phyloP scores from a whole-genome alignment of 2,888 invertebrate species.

The Agonopterix arenella region DNA sequence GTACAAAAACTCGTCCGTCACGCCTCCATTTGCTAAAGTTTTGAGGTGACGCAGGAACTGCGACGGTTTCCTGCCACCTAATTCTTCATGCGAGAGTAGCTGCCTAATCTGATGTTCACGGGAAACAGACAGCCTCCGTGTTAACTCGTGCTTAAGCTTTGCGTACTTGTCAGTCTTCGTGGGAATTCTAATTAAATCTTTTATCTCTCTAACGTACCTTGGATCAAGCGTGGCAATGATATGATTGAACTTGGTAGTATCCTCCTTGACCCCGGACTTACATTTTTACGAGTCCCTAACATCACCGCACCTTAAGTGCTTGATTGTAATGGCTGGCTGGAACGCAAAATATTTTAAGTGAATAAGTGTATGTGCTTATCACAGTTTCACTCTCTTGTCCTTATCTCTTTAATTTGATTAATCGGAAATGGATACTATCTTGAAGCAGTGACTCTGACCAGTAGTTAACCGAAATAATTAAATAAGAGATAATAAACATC shows the following conservation, averaged over 20 bases:
- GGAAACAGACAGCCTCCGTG: neutral
- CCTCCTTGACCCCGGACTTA: neutral
- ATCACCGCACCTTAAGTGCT: no score
- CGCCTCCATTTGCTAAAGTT: neutral
- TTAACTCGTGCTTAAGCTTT: neutral
- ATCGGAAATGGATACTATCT: no score
- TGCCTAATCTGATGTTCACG: neutral
- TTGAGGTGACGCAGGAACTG: slow-evolving; percentile 1
- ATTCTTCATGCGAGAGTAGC: neutral
- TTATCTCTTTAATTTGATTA: no score
- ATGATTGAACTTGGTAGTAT: neutral
- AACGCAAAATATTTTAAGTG: no score
- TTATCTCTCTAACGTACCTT: neutral
- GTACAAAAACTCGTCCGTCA: neutral
- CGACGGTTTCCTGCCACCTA: slow-evolving; percentile 1
- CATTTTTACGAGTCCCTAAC: no score
- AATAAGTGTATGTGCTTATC: no score
- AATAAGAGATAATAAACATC: no score
- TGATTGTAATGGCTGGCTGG: no score
- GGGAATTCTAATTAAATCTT: neutral
- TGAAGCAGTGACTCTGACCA: no score
- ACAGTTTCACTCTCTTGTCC: no score
- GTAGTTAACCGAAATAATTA: no score
- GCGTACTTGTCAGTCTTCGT: neutral
- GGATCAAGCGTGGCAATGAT: neutral